Percentiles rank a stretch among this genome's conserved stretches.
These are phyloP conservation scores for Corydoras maculifer DNA, from an alignment of 2,113 vertebrate genomes.

Conservation along the genomic window DNA sequence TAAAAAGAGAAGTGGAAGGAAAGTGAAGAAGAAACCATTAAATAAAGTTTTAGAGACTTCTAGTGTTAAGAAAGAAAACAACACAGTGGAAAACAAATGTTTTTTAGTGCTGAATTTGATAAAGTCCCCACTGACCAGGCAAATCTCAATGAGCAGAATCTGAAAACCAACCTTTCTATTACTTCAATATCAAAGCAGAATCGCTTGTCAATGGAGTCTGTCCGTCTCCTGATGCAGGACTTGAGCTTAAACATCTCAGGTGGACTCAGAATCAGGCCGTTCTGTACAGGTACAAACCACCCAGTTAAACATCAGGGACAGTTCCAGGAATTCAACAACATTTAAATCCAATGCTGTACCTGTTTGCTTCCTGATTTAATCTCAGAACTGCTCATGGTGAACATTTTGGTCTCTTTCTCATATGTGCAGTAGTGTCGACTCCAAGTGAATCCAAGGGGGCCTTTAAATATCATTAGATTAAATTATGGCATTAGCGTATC, in stretches of 20 bases:
- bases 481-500: too few species aligned
- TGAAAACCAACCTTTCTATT: constrained; percentile 68
- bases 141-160: constrained; percentile 3
- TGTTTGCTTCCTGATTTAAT: constrained; percentile 86
- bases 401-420: constrained; percentile 86
- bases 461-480: constrained; percentile 51
- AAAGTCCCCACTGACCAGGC: constrained; percentile 6
- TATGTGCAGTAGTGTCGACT: constrained; percentile 94
- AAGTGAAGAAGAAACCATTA: constrained; percentile 32
- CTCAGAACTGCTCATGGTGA: constrained; percentile 87
- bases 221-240: constrained; percentile 81
- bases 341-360: constrained; percentile 59
- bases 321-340: background rate
- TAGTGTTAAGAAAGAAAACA: constrained; percentile 19
- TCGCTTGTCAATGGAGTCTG: constrained; percentile 84
- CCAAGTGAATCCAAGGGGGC: constrained; percentile 94
- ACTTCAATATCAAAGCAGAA: constrained; percentile 89
- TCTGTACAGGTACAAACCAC: constrained; percentile 55
- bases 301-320: background rate
- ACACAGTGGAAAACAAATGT: constrained; percentile 9
- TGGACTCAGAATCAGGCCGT: constrained; percentile 76
- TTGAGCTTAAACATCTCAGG: constrained; percentile 82
- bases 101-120: background rate
- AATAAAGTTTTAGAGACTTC: constrained; percentile 27
- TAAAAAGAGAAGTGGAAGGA: constrained; percentile 36